Evolutionary conservation across 2,113 vertebrate genomes (phyloP).

Genomic region (Apeltes quadracus): DNA sequence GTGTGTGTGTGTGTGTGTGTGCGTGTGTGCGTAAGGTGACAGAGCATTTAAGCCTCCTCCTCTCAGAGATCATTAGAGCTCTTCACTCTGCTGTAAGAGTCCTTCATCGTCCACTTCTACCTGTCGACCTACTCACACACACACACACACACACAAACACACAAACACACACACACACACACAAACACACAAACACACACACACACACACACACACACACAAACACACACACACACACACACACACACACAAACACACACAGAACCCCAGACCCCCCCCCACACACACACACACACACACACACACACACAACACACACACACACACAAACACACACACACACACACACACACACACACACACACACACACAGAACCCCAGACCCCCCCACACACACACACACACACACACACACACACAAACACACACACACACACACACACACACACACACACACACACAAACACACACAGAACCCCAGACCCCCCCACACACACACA

Average conservation of each 20-base stretch:
- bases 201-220: neutral
- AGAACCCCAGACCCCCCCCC: too few relatives aligned
- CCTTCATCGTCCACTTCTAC: conserved; percentile 67
- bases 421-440: neutral
- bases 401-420: neutral
- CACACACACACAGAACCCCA: neutral
- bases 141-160: neutral
- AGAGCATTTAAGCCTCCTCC: conserved; percentile 46
- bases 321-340: neutral
- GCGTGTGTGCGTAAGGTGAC: conserved; percentile 62
- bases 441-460: conserved; percentile 16
- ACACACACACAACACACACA: conserved; percentile 23
- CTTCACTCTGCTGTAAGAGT: conserved; percentile 51
- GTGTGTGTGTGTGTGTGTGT: conserved; percentile 20
- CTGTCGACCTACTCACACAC: conserved; percentile 54
- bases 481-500: conserved; percentile 1
- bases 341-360: conserved; percentile 6
- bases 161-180: conserved; percentile 2
- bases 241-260: too few relatives aligned
- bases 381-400: neutral
- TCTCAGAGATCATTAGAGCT: conserved; percentile 41
- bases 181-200: neutral
- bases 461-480: too few relatives aligned
- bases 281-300: neutral
- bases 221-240: neutral